Base-by-base conservation (phyloP, 2,113 vertebrate genomes). In the Chunga burmeisteri region DNA sequence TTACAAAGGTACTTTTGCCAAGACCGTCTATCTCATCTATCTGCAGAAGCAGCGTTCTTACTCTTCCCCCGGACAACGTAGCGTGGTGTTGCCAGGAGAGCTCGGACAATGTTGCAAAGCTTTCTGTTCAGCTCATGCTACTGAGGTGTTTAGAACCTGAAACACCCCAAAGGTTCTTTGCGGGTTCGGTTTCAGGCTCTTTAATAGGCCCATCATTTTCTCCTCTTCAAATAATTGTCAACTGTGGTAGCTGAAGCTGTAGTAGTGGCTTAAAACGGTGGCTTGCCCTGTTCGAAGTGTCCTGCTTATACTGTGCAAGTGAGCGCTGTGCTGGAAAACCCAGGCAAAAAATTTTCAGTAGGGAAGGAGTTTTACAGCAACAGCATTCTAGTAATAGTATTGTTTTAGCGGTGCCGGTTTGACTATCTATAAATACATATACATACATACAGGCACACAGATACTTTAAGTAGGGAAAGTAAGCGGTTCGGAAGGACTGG, bases 51-150 rank as follows among this genome's bases (percentile, higher is more conserved):
- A 38, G 49, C 8, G 38, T 66, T 36, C 63, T 86, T 81, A 46
- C 3, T 0, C 36, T 53, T 11, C 32, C 32, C 50, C 75, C 1
- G 1, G 42, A 75, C 89, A 89, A 36, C 5, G 58, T 1, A 15
- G 26, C 47, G 6, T 30, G 89, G 65, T 71, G 20, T 52, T 86
- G 63, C 65, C 21, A 63, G 72, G n/a, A 81, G 63, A 55, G 38
- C 72, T 86, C 23, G 0, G 58, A 19, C 65, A 74, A 8, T 1
- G 0, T 6, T 16, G n/a, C 44, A 9, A 16, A 44, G 67, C 26
- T 65, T 77, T 65, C 73, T 79, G 38, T 27, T 66, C 89, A 13
- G 34, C 58, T 94, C 10, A 0, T 3, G 17, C 86, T 73, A 34
- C 75, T 74, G 94, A 32, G 14, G 1, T 6, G 34, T 74, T 79